A percentile compares a stretch with the other conserved stretches of the same genome.
phyloP scores from a whole-genome alignment of 1,140 invertebrate genomes.

The Pogonognathellus flavescens region DNA sequence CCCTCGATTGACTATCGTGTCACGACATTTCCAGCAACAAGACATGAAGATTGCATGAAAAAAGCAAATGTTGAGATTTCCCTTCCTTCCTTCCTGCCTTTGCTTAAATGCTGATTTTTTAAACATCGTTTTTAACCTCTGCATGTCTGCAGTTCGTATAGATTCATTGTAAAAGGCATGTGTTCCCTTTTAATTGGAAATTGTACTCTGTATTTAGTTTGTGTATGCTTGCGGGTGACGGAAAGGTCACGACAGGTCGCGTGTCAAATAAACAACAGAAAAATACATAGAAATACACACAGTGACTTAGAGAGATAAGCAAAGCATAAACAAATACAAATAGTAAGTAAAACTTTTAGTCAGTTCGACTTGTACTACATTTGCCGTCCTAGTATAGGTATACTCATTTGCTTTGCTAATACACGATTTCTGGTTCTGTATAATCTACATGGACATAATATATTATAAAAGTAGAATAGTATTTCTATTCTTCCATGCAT shows the following conservation, averaged over 20 bases:
- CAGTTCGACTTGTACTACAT: no score
- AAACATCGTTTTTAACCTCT: background rate
- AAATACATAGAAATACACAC: background rate
- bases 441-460: no score
- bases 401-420: no score
- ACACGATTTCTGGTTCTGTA: no score
- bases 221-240: background rate
- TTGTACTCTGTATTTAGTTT: background rate
- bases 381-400: no score
- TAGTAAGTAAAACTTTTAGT: background rate
- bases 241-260: conserved; percentile 51
- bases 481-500: background rate
- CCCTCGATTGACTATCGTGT: background rate
- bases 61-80: conserved; percentile 29
- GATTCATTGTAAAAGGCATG: background rate
- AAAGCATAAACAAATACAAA: background rate
- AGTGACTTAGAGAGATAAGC: background rate
- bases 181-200: conserved; percentile 11
- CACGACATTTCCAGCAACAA: conserved; percentile 18
- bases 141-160: background rate
- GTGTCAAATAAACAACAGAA: conserved; percentile 29
- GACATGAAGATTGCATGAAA: conserved; percentile 28
- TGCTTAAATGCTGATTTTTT: background rate
- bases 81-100: conserved; percentile 23
- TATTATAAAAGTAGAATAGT: background rate